phyloP scores from a whole-genome alignment of 2,888 invertebrate species.

The Epistrophe eligans region DNA sequence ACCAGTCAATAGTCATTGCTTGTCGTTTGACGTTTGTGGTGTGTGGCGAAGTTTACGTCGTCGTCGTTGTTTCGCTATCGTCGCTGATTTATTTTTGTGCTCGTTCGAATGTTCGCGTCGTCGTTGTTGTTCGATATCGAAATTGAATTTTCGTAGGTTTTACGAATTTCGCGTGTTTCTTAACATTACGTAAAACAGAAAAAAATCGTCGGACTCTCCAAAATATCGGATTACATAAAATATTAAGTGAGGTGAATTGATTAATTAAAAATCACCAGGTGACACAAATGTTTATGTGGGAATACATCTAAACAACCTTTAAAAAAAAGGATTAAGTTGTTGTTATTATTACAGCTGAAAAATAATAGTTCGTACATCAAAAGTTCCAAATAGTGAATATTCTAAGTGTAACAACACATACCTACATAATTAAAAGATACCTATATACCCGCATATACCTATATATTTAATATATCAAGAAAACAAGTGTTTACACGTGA shows the following conservation, averaged over 20 bases:
- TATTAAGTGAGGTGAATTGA: conserved; percentile 26
- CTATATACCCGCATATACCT: background rate
- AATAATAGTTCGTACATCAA: conserved; percentile 11
- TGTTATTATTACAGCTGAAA: background rate
- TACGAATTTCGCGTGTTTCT: conserved; percentile 39
- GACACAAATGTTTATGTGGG: background rate
- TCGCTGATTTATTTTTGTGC: conserved; percentile 38
- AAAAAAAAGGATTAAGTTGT: conserved; percentile 22
- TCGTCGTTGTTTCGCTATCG: conserved; percentile 64
- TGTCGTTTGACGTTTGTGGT: conserved; percentile 76
- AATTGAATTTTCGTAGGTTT: conserved; percentile 14
- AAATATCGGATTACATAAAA: conserved; percentile 30
- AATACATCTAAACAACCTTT: background rate
- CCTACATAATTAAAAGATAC: background rate
- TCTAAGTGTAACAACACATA: background rate
- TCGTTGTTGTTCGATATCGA: conserved; percentile 19
- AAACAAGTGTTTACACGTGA: conserved; percentile 71
- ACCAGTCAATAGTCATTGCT: conserved; percentile 75
- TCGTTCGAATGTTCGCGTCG: conserved; percentile 46
- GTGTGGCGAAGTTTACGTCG: conserved; percentile 72
- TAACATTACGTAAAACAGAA: conserved; percentile 27
- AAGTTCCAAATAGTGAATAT: conserved; percentile 6
- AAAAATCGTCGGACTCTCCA: conserved; percentile 38
- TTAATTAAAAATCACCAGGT: background rate
- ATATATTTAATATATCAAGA: conserved; percentile 7